Conservation (phyloP, 2,888 invertebrate genomes). For the Dicycla oo region DNA sequence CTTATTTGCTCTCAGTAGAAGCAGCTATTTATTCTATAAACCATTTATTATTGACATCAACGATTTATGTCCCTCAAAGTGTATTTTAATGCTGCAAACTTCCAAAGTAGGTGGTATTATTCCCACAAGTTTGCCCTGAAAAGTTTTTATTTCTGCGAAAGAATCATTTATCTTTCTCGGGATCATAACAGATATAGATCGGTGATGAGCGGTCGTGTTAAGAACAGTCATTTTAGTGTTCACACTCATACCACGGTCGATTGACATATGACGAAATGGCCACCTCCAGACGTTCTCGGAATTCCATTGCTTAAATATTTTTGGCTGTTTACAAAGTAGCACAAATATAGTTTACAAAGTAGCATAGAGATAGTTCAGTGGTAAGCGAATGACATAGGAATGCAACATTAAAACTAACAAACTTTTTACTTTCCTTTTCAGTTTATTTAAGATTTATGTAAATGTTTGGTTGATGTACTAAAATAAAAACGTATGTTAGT, state of each 20-base stretch:
- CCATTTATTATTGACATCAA: slow-evolving; percentile 68
- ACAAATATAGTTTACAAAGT: slow-evolving; percentile 56
- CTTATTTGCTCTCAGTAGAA: slow-evolving; percentile 63
- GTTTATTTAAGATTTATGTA: not conserved
- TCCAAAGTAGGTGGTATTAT: slow-evolving; percentile 52
- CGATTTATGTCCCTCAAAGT: slow-evolving; percentile 63
- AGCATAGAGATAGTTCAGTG: slow-evolving; percentile 40
- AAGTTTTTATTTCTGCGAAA: slow-evolving; percentile 76
- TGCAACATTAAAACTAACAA: slow-evolving; percentile 18
- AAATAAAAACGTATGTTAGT: too few species aligned
- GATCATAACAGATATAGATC: slow-evolving; percentile 72
- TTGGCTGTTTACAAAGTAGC: slow-evolving; percentile 57
- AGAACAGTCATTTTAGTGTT: slow-evolving; percentile 76
- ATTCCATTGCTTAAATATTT: slow-evolving; percentile 58
- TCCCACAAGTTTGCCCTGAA: slow-evolving; percentile 49
- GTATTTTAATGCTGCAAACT: slow-evolving; percentile 55
- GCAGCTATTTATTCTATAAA: slow-evolving; percentile 67
- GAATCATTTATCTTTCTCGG: slow-evolving; percentile 76
- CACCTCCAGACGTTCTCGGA: slow-evolving; percentile 71
- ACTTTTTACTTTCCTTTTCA: slow-evolving; percentile 17
- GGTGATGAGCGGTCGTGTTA: slow-evolving; percentile 57
- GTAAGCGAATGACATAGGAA: slow-evolving; percentile 9
- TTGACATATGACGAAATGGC: slow-evolving; percentile 71
- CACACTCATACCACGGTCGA: slow-evolving; percentile 71
- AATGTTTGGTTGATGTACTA: not conserved